Percentiles rank a stretch among this genome's conserved stretches.
Evolutionary conservation across 2,113 vertebrate genomes (phyloP).

Genomic region (Podarcis raffonei): DNA sequence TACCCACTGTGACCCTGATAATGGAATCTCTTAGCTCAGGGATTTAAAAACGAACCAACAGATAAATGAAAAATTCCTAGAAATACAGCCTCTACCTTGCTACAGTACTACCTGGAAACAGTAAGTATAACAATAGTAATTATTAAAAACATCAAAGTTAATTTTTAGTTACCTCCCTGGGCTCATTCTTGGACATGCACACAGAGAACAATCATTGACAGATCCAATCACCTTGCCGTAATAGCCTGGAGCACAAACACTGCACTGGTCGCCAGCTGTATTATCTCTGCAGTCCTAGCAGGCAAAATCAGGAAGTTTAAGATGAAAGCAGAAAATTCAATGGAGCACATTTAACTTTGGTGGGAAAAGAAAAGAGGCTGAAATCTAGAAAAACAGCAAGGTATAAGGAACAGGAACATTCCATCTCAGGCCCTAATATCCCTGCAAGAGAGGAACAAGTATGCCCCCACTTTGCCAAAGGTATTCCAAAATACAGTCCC

Average conservation of each 20-base stretch:
- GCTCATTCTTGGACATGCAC: conserved; percentile 84
- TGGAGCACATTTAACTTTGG: not conserved
- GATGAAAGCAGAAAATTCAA: not conserved
- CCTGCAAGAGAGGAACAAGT: not conserved
- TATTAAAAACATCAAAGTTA: not conserved
- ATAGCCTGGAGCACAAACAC: conserved; percentile 83
- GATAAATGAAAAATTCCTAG: not conserved
- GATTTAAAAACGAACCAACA: not conserved
- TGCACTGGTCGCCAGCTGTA: conserved; percentile 84
- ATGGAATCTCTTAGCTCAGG: not conserved
- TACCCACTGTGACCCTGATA: not conserved
- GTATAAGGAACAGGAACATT: not conserved
- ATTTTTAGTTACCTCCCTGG: conserved; percentile 80
- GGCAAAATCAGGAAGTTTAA: conserved; percentile 41
- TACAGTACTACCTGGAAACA: fast-evolving
- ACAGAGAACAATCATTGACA: conserved; percentile 84
- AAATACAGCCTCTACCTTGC: not conserved
- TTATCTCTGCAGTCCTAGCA: conserved; percentile 86
- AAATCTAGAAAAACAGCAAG: not conserved
- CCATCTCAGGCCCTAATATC: not conserved
- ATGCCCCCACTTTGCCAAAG: not conserved
- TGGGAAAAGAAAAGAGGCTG: not conserved
- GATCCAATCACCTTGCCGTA: conserved; percentile 85
- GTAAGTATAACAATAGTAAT: not conserved
- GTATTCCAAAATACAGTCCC: not conserved